Conservation (phyloP, 2,113 vertebrate genomes). For the Aspiorhynchus laticeps region DNA sequence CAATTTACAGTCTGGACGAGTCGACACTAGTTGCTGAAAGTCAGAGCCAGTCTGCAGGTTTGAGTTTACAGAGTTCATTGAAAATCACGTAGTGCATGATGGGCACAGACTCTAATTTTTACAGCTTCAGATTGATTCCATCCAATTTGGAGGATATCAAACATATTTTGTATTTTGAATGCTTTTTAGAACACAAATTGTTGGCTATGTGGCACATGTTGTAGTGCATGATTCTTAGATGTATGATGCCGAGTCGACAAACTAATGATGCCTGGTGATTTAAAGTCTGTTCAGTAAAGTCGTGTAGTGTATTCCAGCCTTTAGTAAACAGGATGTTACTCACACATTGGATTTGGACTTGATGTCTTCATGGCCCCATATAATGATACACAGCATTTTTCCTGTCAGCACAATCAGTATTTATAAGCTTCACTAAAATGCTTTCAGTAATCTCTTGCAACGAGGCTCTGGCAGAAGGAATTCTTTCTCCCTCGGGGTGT, state of each 20-base stretch:
- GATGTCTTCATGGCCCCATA: background rate
- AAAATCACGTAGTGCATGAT: background rate
- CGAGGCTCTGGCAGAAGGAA: background rate
- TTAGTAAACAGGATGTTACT: background rate
- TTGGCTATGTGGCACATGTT: background rate
- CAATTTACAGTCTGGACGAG: background rate
- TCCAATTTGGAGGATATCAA: background rate
- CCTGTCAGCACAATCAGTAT: background rate
- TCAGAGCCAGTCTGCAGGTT: background rate
- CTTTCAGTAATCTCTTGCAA: conserved; percentile 1
- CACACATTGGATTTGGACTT: background rate
- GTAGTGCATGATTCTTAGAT: background rate
- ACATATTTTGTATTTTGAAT: background rate
- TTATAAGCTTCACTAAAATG: conserved; percentile 1
- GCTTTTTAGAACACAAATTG: background rate
- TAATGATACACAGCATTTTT: background rate
- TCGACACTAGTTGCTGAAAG: background rate
- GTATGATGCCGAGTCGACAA: background rate
- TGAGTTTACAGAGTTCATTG: background rate
- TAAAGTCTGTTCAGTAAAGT: background rate
- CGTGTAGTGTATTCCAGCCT: background rate
- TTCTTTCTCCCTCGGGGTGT: conserved; percentile 35
- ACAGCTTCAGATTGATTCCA: background rate
- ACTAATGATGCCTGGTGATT: background rate
- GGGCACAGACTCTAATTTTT: background rate